phyloP scores from a whole-genome alignment of 2,113 vertebrate species.

The Callipepla squamata region DNA sequence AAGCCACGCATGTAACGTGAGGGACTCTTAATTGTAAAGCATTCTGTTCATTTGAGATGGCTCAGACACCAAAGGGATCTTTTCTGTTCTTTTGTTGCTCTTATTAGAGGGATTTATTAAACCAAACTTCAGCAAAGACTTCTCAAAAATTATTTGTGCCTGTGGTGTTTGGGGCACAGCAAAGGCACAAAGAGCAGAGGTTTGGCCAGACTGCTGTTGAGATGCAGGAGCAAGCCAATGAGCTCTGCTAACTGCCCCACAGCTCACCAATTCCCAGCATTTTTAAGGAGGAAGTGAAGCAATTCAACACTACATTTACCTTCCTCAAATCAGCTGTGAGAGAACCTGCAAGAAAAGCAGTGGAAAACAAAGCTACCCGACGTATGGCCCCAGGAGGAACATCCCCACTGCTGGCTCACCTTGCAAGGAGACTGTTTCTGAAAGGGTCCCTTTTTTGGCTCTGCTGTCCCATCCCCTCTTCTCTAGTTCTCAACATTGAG shows the following conservation, averaged over 20 bases:
- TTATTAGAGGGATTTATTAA: constrained; percentile 63
- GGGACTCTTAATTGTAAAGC: constrained; percentile 54
- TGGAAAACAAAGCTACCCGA: accelerated
- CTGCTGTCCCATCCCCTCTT: neutral
- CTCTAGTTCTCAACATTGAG: neutral
- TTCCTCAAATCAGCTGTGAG: neutral
- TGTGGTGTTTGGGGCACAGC: neutral
- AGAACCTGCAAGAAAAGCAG: neutral
- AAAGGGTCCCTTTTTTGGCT: neutral
- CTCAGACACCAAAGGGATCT: constrained; percentile 54
- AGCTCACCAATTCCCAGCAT: neutral
- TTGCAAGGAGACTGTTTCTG: neutral
- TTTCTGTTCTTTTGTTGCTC: constrained; percentile 31
- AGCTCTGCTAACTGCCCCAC: neutral
- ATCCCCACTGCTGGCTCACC: neutral
- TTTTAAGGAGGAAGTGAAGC: neutral
- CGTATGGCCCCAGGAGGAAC: neutral
- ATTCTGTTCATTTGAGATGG: constrained; percentile 46
- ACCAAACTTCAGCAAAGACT: constrained; percentile 13
- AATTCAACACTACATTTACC: accelerated
- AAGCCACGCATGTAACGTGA: constrained; percentile 22
- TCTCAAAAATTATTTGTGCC: constrained; percentile 26
- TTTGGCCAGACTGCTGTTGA: constrained; percentile 17
- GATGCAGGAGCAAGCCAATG: constrained; percentile 2
- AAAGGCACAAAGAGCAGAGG: neutral